Evolutionary conservation across 2,797 vertebrate species (phyloP).

Genomic region (Hippoglossus hippoglossus): DNA sequence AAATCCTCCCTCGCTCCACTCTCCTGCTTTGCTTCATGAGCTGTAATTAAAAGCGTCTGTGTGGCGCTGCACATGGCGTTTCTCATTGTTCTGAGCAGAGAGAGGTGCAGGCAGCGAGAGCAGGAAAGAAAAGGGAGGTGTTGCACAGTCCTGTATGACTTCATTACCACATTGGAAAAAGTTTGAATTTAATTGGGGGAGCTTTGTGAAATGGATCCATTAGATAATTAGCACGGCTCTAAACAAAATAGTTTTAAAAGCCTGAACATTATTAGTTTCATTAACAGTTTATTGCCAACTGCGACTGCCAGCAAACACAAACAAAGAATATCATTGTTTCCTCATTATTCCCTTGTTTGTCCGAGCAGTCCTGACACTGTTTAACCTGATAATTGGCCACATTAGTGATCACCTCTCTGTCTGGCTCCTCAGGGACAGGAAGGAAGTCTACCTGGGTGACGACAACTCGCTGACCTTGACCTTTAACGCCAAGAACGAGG

Average conservation of each 20-base stretch:
- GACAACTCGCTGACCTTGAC: slow-evolving; percentile 90
- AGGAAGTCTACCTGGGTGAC: slow-evolving; percentile 89
- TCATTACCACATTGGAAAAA: slow-evolving; percentile 66
- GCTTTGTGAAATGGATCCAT: slow-evolving; percentile 47
- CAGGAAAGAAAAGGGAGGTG: slow-evolving; percentile 37
- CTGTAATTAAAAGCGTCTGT: slow-evolving; percentile 85
- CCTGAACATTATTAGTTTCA: slow-evolving; percentile 4
- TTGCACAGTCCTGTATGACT: slow-evolving; percentile 67
- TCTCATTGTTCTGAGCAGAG: slow-evolving; percentile 75
- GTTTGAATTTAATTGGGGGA: slow-evolving; percentile 15
- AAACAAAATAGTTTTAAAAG: slow-evolving; percentile 10
- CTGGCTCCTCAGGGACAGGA: slow-evolving; percentile 83
- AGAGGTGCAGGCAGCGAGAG: slow-evolving; percentile 31
- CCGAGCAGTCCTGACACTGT: slow-evolving; percentile 25
- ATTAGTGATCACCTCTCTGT: slow-evolving; percentile 23
- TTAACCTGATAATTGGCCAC: slow-evolving; percentile 15
- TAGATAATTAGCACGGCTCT: slow-evolving; percentile 21
- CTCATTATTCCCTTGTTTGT: background rate
- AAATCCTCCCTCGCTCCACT: slow-evolving; percentile 43
- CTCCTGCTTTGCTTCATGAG: slow-evolving; percentile 61
- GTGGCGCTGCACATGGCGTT: slow-evolving; percentile 75
- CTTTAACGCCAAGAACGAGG: slow-evolving; percentile 90
- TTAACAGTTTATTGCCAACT: background rate
- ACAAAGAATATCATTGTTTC: slow-evolving; percentile 18
- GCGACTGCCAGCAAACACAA: slow-evolving; percentile 2